Conservation (phyloP, 1,140 invertebrate species). For the Drosophila takahashii region DNA sequence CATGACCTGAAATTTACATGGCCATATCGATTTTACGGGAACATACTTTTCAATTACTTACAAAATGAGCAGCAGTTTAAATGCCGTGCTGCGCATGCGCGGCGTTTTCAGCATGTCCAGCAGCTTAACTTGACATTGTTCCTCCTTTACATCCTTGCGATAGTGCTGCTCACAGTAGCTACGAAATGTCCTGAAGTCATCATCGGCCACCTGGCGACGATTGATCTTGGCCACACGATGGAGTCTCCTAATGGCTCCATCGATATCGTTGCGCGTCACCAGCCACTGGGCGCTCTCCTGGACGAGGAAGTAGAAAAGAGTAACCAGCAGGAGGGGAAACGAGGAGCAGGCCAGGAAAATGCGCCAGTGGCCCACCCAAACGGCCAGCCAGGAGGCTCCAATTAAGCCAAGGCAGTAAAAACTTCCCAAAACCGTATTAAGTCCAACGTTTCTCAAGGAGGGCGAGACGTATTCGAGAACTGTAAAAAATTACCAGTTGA, state of each 20-base stretch:
- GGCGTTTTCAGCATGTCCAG: constrained; percentile 86
- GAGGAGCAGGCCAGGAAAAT: constrained; percentile 85
- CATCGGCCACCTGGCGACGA: constrained; percentile 83
- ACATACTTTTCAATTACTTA: constrained; percentile 85
- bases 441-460: constrained; percentile 85
- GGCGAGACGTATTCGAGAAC: constrained; percentile 87
- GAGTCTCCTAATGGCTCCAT: constrained; percentile 86
- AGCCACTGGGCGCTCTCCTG: constrained; percentile 88
- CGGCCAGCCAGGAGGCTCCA: constrained; percentile 86
- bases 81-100: constrained; percentile 85
- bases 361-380: constrained; percentile 85
- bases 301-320: constrained; percentile 85
- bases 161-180: constrained; percentile 72
- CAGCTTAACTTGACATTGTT: constrained; percentile 73
- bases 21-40: too few species aligned
- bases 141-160: constrained; percentile 61
- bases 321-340: constrained; percentile 85
- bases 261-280: constrained; percentile 86
- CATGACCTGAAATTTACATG: too few species aligned
- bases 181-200: constrained; percentile 84
- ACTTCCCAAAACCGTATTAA: constrained; percentile 86
- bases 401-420: constrained; percentile 86
- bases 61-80: constrained; percentile 86
- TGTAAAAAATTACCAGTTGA: constrained; percentile 45
- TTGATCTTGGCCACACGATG: constrained; percentile 86